phyloP scores from a whole-genome alignment of 2,888 invertebrate species.

The Cheilosia vernalis region DNA sequence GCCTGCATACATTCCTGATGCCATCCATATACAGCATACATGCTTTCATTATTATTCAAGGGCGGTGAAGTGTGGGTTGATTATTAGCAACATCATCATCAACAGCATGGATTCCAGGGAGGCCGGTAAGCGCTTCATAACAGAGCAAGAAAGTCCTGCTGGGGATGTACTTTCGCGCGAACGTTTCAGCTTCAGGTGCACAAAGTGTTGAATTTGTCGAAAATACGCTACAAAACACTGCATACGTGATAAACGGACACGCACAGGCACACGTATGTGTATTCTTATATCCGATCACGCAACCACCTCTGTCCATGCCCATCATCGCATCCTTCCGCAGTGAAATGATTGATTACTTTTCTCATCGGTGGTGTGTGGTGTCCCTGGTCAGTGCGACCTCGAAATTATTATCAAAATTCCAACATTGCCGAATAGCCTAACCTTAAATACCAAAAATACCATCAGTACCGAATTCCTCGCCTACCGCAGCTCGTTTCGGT shows the following conservation, averaged over 20 bases:
- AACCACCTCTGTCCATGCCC: conserved; percentile 33
- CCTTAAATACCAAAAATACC: conserved; percentile 27
- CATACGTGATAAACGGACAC: not conserved
- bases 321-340: conserved; percentile 40
- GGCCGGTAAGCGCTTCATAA: not conserved
- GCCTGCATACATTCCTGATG: not conserved
- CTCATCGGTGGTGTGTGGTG: conserved; percentile 56
- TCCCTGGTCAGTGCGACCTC: conserved; percentile 62
- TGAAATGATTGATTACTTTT: conserved; percentile 69
- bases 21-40: not conserved
- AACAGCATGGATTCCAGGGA: not conserved
- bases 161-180: conserved; percentile 7
- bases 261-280: conserved; percentile 15
- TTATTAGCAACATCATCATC: conserved; percentile 33
- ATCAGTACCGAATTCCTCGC: conserved; percentile 25
- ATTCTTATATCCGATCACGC: conserved; percentile 35
- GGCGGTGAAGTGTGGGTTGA: conserved; percentile 15
- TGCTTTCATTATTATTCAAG: conserved; percentile 21
- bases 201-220: conserved; percentile 5
- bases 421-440: conserved; percentile 6
- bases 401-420: conserved; percentile 44
- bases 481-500: conserved; percentile 47
- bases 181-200: not conserved
- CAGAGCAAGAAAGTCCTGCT: not conserved
- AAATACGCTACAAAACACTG: conserved; percentile 20